Base-by-base conservation (phyloP, 23 tunicate genomes). In the Trididemnum miniatum region DNA sequence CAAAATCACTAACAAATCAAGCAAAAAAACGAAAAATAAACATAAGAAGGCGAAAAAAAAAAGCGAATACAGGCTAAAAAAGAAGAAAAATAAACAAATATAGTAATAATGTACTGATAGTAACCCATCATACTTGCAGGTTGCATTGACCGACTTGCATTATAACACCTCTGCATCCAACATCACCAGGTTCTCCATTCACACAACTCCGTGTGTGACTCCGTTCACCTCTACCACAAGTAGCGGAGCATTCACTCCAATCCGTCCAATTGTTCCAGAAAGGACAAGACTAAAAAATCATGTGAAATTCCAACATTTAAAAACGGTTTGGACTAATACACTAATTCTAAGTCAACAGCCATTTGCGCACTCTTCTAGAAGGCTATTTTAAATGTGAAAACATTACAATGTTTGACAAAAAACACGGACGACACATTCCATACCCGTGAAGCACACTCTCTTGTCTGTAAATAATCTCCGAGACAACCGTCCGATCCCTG, bases 201-300 rank as follows among this genome's bases (percentile, higher is more conserved):
- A 85, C 31, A 73, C 95, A 89, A 5, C 25, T 51, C 25, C 95
- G 76, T 26, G 59, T 20, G 7, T 82, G 83, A 15, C 35, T 32
- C 24, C 78, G 35, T 28, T 3, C 20, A 20, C 95, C 95, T 27
- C 80, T 57, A 57, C 89, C 95, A 38, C 95, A 89, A n/a, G 95
- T 37, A 24, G 34, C 60, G 3, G 89, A 30, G 32, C 95, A 89
- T 1, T 35, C 26, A 31, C 65, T 52, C 89, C 89, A 89, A 23
- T 50, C 65, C 4, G 72, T 65, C 95, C 95, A 89, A 34, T 52
- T 35, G 9, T 78, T 30, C 69, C 82, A 89, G 38, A 40, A 87
- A 5, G 95, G 95, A 50, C 95, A 89, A 0, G 71, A 64, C 91
- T 87, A 65, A 51, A 80, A 25, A 60, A 9, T n/a, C n/a, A n/a